A percentile compares a stretch with the other conserved stretches of the same genome.
Conservation (phyloP, 1,140 invertebrate species). For the Bathynomus jamesi region DNA sequence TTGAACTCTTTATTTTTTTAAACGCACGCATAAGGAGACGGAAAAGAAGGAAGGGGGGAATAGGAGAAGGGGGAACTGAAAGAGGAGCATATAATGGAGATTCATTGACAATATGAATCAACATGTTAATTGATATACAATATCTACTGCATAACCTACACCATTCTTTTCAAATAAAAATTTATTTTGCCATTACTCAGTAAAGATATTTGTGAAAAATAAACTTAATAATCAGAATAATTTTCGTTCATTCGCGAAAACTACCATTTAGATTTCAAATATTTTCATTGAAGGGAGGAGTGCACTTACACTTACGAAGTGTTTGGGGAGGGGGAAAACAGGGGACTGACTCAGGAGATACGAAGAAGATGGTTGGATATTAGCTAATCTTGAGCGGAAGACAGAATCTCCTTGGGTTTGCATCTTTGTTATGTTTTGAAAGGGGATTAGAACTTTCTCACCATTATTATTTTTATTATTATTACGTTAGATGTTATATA, state of each 20-base stretch:
- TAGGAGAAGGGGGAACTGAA: not conserved
- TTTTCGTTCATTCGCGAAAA: too few relatives aligned
- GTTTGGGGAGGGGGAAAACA: not conserved
- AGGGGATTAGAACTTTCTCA: too few relatives aligned
- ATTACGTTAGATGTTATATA: too few relatives aligned
- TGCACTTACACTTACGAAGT: not conserved
- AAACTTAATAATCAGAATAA: too few relatives aligned
- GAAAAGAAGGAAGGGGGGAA: not conserved
- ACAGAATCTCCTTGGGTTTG: not conserved
- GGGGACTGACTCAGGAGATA: not conserved
- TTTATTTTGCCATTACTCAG: too few relatives aligned
- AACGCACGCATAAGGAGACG: not conserved
- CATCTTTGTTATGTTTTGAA: too few relatives aligned
- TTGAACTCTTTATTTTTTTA: too few relatives aligned
- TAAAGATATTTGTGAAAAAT: too few relatives aligned
- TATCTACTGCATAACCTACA: too few relatives aligned
- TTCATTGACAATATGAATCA: slow-evolving; percentile 1
- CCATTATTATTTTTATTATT: too few relatives aligned
- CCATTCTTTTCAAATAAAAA: too few relatives aligned
- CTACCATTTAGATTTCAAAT: too few relatives aligned
- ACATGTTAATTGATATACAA: not conserved
- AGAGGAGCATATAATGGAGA: not conserved
- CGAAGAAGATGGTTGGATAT: not conserved
- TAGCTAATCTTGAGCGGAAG: not conserved
- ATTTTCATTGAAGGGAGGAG: not conserved